These are phyloP conservation scores for Irena cyanogastra DNA, from an alignment of 2,113 vertebrate species.

Conservation along the genomic window DNA sequence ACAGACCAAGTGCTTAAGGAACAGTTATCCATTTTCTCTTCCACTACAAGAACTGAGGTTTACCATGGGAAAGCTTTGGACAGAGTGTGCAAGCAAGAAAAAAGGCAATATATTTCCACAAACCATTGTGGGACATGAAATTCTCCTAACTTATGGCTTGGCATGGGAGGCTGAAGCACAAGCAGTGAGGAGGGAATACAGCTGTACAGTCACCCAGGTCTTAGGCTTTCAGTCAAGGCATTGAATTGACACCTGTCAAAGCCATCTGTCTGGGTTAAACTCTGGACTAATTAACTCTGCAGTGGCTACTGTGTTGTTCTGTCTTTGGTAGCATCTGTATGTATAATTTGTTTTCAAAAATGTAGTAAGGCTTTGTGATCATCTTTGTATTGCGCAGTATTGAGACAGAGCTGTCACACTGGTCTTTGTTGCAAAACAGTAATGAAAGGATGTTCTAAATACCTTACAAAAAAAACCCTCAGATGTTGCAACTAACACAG, in stretches of 20 bases:
- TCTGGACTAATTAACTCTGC: not conserved
- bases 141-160: not conserved
- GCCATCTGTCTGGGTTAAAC: not conserved
- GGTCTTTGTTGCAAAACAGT: constrained; percentile 43
- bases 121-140: not conserved
- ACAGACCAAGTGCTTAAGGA: not conserved
- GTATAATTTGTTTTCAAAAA: not conserved
- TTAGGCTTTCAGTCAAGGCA: not conserved
- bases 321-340: not conserved
- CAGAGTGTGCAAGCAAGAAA: not conserved
- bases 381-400: not conserved
- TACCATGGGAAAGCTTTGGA: not conserved
- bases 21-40: not conserved
- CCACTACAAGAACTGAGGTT: not conserved
- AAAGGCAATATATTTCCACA: not conserved
- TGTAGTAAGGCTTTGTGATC: not conserved
- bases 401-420: constrained; percentile 15
- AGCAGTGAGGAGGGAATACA: not conserved
- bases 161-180: not conserved
- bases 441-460: constrained; percentile 32
- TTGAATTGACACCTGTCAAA: not conserved
- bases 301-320: not conserved
- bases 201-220: not conserved
- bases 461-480: not conserved
- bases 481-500: constrained; percentile 30